These are phyloP conservation scores for Bellardia bayeri DNA, from an alignment of 2,888 invertebrate genomes.

Conservation along the genomic window DNA sequence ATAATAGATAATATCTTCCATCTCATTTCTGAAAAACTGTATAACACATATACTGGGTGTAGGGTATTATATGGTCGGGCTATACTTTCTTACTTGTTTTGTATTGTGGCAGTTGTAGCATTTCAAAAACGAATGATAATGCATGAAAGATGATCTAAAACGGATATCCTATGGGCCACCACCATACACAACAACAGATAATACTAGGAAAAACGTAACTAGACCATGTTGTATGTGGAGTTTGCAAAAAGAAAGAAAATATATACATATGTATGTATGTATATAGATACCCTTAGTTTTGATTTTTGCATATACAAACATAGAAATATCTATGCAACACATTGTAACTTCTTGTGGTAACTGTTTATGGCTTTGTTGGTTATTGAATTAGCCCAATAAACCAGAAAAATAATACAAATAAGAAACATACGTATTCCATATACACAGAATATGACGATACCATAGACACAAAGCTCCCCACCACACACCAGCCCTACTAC, in stretches of 20 bases:
- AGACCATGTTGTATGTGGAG: slow-evolving; percentile 27
- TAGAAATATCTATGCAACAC: slow-evolving; percentile 56
- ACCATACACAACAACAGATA: slow-evolving; percentile 11
- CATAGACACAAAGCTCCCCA: slow-evolving; percentile 19
- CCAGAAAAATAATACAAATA: slow-evolving; percentile 83
- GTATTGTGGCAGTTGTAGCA: slow-evolving; percentile 19
- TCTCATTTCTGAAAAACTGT: too few species aligned
- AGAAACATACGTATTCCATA: background rate
- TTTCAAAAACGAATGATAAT: slow-evolving; percentile 63
- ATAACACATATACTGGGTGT: too few species aligned
- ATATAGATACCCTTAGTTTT: slow-evolving; percentile 38
- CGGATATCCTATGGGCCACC: slow-evolving; percentile 82
- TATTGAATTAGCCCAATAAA: slow-evolving; percentile 85
- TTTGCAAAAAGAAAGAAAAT: slow-evolving; percentile 14
- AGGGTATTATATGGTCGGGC: too few species aligned
- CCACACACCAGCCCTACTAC: background rate
- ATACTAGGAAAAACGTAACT: slow-evolving; percentile 2
- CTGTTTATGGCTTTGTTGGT: slow-evolving; percentile 80
- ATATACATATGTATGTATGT: background rate
- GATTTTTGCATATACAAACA: slow-evolving; percentile 28
- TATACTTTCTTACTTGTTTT: too few species aligned
- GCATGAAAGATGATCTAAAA: slow-evolving; percentile 80
- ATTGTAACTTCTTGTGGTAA: slow-evolving; percentile 76
- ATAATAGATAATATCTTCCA: too few species aligned
- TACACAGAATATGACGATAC: slow-evolving; percentile 42